A percentile compares a stretch with the other conserved stretches of the same genome.
Evolutionary conservation across 2,113 vertebrate genomes (phyloP).

Genomic region (Glaucidium brasilianum): DNA sequence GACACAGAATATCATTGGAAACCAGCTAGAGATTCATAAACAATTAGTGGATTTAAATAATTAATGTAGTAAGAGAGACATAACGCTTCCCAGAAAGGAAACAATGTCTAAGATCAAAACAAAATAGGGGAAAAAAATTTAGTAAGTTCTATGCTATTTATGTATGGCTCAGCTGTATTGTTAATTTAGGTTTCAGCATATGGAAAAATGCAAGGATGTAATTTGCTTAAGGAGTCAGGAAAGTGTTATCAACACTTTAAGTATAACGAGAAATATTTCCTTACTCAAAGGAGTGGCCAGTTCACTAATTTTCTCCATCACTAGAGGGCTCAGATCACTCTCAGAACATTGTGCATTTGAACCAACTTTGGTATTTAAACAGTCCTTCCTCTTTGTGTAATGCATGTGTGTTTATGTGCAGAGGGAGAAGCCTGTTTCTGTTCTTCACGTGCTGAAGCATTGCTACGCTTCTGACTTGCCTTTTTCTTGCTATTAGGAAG

Average conservation of each 20-base stretch:
- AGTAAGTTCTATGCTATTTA: background rate
- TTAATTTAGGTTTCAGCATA: background rate
- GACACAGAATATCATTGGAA: background rate
- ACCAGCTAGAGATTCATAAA: background rate
- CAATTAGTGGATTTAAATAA: background rate
- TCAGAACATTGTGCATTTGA: background rate
- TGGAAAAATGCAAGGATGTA: background rate
- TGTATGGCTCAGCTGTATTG: background rate
- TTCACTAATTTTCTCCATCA: slow-evolving; percentile 41
- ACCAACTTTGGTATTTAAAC: background rate
- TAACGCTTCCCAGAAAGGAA: background rate
- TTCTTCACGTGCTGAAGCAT: rapidly evolving
- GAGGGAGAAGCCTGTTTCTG: background rate
- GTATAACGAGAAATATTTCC: background rate
- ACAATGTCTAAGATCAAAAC: background rate
- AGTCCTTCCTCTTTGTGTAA: background rate
- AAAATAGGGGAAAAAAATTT: background rate
- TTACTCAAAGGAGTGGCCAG: background rate
- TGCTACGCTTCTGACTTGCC: rapidly evolving
- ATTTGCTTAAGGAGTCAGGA: background rate
- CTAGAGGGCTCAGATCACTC: slow-evolving; percentile 37
- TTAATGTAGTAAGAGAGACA: background rate
- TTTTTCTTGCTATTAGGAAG: background rate
- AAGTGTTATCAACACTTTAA: background rate
- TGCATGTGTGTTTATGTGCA: background rate